phyloP scores from a whole-genome alignment of 2,113 vertebrate species.

The Xerus inauris region DNA sequence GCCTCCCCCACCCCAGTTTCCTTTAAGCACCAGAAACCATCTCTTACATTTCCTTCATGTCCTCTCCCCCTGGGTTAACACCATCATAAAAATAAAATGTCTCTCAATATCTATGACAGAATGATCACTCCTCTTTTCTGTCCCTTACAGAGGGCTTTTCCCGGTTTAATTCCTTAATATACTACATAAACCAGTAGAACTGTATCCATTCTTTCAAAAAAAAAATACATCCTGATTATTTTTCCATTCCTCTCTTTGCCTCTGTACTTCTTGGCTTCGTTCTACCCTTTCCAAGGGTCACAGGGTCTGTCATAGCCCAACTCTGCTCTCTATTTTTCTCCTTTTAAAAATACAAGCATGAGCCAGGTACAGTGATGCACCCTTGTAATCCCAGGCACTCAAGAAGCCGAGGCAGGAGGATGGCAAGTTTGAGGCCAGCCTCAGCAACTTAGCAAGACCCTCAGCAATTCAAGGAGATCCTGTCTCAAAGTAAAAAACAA shows the following conservation, averaged over 20 bases:
- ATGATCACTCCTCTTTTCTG: not conserved
- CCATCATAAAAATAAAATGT: constrained; percentile 32
- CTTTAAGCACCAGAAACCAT: constrained; percentile 7
- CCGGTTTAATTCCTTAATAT: constrained; percentile 17
- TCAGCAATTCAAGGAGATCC: no score
- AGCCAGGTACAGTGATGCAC: no score
- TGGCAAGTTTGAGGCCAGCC: no score
- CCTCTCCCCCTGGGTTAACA: not conserved
- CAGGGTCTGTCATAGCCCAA: not conserved
- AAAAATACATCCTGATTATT: constrained; percentile 3
- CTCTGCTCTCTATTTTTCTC: not conserved
- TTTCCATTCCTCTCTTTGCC: not conserved
- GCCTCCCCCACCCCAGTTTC: rapidly evolving
- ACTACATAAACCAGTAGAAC: not conserved
- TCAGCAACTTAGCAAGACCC: no score
- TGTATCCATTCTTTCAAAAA: not conserved
- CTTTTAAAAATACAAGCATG: not conserved
- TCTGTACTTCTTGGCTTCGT: not conserved
- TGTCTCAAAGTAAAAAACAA: no score
- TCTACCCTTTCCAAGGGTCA: not conserved
- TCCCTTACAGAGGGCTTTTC: not conserved
- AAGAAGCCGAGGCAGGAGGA: no score
- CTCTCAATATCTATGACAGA: not conserved
- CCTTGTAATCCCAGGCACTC: no score
- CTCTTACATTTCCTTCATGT: constrained; percentile 8